Conservation (phyloP, 1,140 invertebrate species). For the Adelges cooleyi region DNA sequence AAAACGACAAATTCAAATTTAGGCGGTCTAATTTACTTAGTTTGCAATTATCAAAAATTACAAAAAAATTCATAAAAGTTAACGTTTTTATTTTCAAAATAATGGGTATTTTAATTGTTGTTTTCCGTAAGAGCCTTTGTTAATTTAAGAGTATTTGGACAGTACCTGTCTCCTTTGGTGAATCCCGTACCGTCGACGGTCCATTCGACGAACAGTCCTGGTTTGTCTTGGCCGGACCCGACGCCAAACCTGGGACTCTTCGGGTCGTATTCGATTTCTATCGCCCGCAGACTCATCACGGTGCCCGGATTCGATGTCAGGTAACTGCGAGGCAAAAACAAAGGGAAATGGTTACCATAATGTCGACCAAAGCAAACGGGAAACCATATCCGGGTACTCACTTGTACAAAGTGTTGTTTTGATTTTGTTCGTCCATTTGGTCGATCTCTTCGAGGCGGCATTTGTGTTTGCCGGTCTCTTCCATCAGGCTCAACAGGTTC, state of each 20-base stretch:
- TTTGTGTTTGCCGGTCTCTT: conserved; percentile 68
- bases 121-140: no score
- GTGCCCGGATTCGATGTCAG: neutral
- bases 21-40: no score
- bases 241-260: conserved; percentile 52
- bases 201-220: conserved; percentile 61
- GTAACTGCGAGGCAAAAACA: conserved; percentile 32
- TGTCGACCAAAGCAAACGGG: no score
- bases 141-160: no score
- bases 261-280: conserved; percentile 52
- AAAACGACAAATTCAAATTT: no score
- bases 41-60: no score
- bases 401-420: conserved; percentile 52
- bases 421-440: conserved; percentile 40
- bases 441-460: conserved; percentile 60
- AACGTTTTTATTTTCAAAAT: no score
- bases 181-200: conserved; percentile 59
- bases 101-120: no score
- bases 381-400: no score
- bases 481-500: conserved; percentile 66
- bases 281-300: conserved; percentile 42
- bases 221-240: conserved; percentile 44
- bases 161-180: conserved; percentile 64
- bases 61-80: no score
- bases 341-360: conserved; percentile 32